phyloP scores from a whole-genome alignment of 2,888 invertebrate species.

The Ganaspis brasiliensis region DNA sequence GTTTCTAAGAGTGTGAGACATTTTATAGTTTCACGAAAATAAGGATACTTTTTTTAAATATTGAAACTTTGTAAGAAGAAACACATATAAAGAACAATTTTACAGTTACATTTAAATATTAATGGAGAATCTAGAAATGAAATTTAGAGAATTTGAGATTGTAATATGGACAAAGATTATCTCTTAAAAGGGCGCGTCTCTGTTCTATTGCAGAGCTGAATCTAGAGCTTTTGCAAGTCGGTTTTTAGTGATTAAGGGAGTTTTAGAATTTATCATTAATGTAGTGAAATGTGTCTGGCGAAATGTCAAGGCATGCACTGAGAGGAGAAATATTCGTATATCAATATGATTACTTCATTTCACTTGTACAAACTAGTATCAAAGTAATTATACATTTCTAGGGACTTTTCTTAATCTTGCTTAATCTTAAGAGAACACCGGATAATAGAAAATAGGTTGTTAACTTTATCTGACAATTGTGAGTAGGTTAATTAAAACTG shows the following conservation, averaged over 20 bases:
- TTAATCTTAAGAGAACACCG: constrained; percentile 40
- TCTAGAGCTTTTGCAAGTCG: constrained; percentile 29
- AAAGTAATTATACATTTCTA: constrained; percentile 31
- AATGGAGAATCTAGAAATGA: constrained; percentile 7
- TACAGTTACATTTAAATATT: background rate
- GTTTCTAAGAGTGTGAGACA: background rate
- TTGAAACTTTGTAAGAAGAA: constrained; percentile 41
- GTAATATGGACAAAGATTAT: background rate
- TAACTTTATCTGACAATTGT: constrained; percentile 27
- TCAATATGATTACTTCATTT: constrained; percentile 46
- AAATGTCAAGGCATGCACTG: constrained; percentile 10
- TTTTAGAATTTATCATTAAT: constrained; percentile 36
- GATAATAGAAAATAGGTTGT: constrained; percentile 34
- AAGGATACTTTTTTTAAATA: constrained; percentile 33
- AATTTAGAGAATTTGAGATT: background rate
- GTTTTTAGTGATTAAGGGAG: background rate
- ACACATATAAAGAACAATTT: background rate
- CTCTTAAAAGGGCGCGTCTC: background rate
- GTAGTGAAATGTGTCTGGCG: constrained; percentile 18
- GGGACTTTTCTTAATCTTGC: constrained; percentile 36
- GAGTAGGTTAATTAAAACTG: constrained; percentile 25
- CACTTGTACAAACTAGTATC: constrained; percentile 53
- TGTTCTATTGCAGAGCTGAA: constrained; percentile 8
- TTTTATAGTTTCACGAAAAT: constrained; percentile 21
- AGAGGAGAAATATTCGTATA: constrained; percentile 32